These are phyloP conservation scores for Apeltes quadracus DNA, from an alignment of 2,113 vertebrate genomes.

Conservation along the genomic window DNA sequence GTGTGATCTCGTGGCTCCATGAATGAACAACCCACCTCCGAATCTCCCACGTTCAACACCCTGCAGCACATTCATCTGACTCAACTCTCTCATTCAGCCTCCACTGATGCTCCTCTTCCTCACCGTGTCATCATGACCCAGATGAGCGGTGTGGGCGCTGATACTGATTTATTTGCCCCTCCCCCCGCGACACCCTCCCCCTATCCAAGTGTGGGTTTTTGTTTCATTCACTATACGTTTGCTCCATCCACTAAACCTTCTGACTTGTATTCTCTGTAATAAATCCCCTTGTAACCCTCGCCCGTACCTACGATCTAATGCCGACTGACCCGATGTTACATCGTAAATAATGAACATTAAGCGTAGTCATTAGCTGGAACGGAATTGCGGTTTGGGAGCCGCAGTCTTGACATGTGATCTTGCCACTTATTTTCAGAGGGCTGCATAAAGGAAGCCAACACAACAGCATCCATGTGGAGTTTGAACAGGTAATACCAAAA, in stretches of 20 bases:
- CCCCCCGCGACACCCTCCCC: not conserved
- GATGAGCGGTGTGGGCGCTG: conserved; percentile 49
- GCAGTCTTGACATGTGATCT: conserved; percentile 45
- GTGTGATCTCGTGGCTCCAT: conserved; percentile 43
- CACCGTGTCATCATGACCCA: conserved; percentile 58
- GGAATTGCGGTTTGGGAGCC: conserved; percentile 15
- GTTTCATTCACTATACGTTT: conserved; percentile 40
- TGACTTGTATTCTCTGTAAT: conserved; percentile 26
- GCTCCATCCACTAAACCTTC: conserved; percentile 14
- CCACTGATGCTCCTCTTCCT: conserved; percentile 51
- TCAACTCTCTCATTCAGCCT: conserved; percentile 62
- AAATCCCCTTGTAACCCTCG: conserved; percentile 32
- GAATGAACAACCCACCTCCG: conserved; percentile 63
- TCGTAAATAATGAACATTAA: conserved; percentile 61
- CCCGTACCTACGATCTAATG: conserved; percentile 16
- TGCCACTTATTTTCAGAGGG: conserved; percentile 23
- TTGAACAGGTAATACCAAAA: conserved; percentile 7
- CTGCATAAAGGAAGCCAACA: conserved; percentile 5
- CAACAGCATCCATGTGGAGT: conserved; percentile 29
- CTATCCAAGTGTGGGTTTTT: conserved; percentile 1
- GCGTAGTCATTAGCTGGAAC: conserved; percentile 35
- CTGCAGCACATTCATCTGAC: conserved; percentile 64
- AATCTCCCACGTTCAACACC: conserved; percentile 56
- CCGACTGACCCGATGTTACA: conserved; percentile 57
- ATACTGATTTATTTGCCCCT: conserved; percentile 16